These are phyloP conservation scores for Spizaetus ornatus DNA, from an alignment of 2,113 vertebrate species.

Conservation along the genomic window DNA sequence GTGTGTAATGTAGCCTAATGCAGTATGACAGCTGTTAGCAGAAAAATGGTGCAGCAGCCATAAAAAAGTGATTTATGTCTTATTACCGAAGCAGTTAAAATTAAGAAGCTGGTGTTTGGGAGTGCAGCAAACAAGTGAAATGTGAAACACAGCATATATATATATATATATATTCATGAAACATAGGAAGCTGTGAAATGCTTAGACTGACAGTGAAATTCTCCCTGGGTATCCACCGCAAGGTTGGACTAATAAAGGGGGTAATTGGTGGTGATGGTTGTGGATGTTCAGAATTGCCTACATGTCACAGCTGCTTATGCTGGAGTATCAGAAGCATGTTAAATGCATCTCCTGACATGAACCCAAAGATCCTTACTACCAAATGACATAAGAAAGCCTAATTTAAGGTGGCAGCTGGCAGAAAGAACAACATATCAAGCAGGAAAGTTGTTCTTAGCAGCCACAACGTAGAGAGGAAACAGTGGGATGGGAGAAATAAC, in stretches of 20 bases:
- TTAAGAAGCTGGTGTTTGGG: constrained; percentile 22
- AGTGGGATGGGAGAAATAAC: not conserved
- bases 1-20: constrained; percentile 20
- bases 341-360: constrained; percentile 13
- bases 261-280: constrained; percentile 62
- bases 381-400: not conserved
- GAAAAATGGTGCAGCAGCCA: constrained; percentile 52
- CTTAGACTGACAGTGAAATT: constrained; percentile 49
- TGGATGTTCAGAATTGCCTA: constrained; percentile 44
- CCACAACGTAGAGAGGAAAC: not conserved
- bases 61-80: constrained; percentile 68
- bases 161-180: constrained; percentile 15
- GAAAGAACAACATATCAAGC: not conserved
- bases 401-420: constrained; percentile 19
- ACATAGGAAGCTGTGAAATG: constrained; percentile 30
- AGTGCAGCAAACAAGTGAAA: constrained; percentile 54
- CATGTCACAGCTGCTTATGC: constrained; percentile 15
- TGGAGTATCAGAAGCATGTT: constrained; percentile 12
- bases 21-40: constrained; percentile 59
- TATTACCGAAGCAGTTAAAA: constrained; percentile 52
- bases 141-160: not conserved
- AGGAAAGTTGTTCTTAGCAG: constrained; percentile 12
- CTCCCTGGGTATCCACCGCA: constrained; percentile 24
- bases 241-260: constrained; percentile 40
- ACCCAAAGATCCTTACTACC: not conserved